Evolutionary conservation across 2,888 invertebrate species (phyloP), one percentile per base, ranked within the genome.

Genomic region (Hanleya hanleyi): DNA sequence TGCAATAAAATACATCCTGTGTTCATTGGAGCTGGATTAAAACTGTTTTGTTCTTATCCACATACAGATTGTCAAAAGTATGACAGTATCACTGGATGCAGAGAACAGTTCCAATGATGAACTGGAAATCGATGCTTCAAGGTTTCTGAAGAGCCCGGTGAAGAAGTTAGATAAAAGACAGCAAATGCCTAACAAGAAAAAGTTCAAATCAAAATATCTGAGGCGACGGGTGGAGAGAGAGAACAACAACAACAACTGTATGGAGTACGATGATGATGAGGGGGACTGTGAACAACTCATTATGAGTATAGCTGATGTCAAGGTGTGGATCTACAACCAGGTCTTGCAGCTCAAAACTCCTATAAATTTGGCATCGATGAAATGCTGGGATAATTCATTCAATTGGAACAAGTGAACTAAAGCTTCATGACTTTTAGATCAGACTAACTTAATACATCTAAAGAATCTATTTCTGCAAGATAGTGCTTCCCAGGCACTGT

Each of bases 231-330:
- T 47, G 4, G 32, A 67, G 47, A 47, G 18, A 38, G 67, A 67
- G 32, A 57, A 51, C 18, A 51, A 69, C 41, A 57, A 51, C 33
- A 69, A 15, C 33, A 71, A 33, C 35, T 12, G 41, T 37, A 29
- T 49, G 18, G 71, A 66, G 38, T 74, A 57, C 9, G 18, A 26
- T 29, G 32, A 78, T 37, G 75, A 77, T 26, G 78, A 75, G 37
- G 74, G 66, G 7, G 51, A 29, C 33, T 22, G 65, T 51, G 82
- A 87, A 51, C 84, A 83, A 70, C 77, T 88, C 32, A 81, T 84
- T 36, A 76, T 88, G 9, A 87, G 84, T 49, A 79, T 88, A 62
- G 81, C 80, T 67, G 88, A 88, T 73, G 81, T 88, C 33, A 83
- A 83, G 81, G 87, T 87, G 51, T 29, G 22, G n/a, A n/a, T 4